Conservation (phyloP, 2,113 vertebrate genomes). For the Callaeas wilsoni region DNA sequence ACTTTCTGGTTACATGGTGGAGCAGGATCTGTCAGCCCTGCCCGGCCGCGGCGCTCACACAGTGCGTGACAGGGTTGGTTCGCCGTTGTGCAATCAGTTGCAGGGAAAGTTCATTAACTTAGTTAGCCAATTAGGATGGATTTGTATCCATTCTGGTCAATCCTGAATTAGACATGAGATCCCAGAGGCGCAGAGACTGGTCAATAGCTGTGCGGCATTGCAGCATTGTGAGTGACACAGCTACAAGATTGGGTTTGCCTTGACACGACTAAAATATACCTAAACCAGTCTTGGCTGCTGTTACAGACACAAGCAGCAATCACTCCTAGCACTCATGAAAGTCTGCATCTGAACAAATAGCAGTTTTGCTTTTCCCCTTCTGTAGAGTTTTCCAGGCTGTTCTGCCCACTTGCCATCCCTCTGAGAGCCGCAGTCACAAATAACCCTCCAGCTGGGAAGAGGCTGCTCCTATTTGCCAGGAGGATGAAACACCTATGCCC, state of each 20-base stretch:
- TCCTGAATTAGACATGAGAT: background rate
- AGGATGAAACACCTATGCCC: background rate
- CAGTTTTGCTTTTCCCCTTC: background rate
- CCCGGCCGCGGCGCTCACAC: background rate
- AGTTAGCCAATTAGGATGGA: background rate
- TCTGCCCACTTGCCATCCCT: background rate
- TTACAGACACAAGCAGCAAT: background rate
- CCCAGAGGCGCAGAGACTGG: background rate
- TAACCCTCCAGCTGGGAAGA: background rate
- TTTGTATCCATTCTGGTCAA: background rate
- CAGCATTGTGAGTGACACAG: background rate
- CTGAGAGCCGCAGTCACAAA: background rate
- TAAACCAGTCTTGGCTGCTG: background rate
- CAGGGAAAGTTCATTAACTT: constrained; percentile 1
- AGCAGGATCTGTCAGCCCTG: background rate
- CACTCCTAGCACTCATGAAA: background rate
- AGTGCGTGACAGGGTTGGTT: rapidly evolving
- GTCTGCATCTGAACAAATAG: background rate
- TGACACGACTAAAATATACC: rapidly evolving
- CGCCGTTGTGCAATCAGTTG: background rate
- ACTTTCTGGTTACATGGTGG: no score
- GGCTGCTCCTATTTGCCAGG: background rate
- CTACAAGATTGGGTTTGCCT: background rate
- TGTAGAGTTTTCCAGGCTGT: background rate
- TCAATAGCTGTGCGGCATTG: background rate